Evolutionary conservation across 2,113 vertebrate species (phyloP).

Genomic region (Gymnorhina tibicen): DNA sequence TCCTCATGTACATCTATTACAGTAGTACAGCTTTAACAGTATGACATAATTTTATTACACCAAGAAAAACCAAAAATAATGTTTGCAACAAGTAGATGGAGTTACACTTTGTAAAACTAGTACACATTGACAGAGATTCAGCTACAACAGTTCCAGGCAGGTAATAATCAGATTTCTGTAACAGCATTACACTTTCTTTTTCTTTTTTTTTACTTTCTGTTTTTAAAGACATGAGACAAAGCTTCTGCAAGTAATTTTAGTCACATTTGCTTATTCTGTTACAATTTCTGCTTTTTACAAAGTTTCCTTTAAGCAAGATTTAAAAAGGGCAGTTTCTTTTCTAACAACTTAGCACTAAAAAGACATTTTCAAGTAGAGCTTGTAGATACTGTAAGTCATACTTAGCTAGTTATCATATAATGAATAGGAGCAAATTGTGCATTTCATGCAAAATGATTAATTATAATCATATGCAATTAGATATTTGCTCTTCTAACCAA

Average conservation of each 20-base stretch:
- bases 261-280: background rate
- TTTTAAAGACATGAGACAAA: background rate
- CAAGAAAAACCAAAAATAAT: background rate
- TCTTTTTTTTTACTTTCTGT: background rate
- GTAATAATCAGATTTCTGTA: background rate
- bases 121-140: background rate
- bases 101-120: background rate
- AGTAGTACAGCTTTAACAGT: background rate
- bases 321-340: background rate
- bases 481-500: background rate
- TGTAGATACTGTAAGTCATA: background rate
- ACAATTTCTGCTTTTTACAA: background rate
- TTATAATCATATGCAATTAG: background rate
- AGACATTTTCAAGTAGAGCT: slow-evolving; percentile 12
- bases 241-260: background rate
- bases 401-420: background rate
- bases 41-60: slow-evolving; percentile 18
- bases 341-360: background rate
- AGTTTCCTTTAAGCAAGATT: background rate
- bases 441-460: background rate
- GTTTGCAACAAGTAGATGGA: background rate
- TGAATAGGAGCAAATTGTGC: background rate
- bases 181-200: background rate
- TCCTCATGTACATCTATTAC: background rate
- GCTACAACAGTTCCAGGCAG: slow-evolving; percentile 32